Conservation (phyloP, 2,797 vertebrate species). For the Alfaro cultratus region DNA sequence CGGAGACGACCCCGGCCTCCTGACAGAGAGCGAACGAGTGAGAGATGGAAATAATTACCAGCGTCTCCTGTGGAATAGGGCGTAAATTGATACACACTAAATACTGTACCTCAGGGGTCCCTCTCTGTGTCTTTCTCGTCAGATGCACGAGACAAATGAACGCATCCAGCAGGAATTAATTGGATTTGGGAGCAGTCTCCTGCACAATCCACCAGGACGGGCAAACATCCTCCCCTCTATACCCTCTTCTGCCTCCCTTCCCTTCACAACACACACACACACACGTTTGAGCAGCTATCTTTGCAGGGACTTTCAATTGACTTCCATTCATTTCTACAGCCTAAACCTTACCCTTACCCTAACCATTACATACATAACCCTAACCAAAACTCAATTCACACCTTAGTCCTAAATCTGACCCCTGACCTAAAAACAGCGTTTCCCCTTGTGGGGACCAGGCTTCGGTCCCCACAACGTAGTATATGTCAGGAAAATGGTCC, state of each 20-base stretch:
- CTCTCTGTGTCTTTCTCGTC: constrained; percentile 51
- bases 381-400: too few species aligned
- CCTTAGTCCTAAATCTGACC: too few species aligned
- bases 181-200: constrained; percentile 81
- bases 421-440: too few species aligned
- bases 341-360: too few species aligned
- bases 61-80: constrained; percentile 76
- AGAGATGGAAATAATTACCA: constrained; percentile 78
- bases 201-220: constrained; percentile 75
- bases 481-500: too few species aligned
- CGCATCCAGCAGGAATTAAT: constrained; percentile 83
- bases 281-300: too few species aligned
- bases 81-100: constrained; percentile 80
- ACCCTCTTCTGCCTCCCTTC: constrained; percentile 34
- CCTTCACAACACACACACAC: constrained; percentile 30
- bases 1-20: constrained; percentile 53
- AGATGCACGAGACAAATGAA: constrained; percentile 77
- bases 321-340: too few species aligned
- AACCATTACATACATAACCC: too few species aligned
- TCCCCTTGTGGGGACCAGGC: too few species aligned
- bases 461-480: too few species aligned
- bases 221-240: constrained; percentile 56
- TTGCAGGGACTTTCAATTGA: too few species aligned
- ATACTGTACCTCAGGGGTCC: constrained; percentile 72
- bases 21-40: constrained; percentile 53